Percentiles rank a stretch among this genome's conserved stretches.
Conservation (phyloP, 2,797 vertebrate species). For the Pseudochirops corinnae region DNA sequence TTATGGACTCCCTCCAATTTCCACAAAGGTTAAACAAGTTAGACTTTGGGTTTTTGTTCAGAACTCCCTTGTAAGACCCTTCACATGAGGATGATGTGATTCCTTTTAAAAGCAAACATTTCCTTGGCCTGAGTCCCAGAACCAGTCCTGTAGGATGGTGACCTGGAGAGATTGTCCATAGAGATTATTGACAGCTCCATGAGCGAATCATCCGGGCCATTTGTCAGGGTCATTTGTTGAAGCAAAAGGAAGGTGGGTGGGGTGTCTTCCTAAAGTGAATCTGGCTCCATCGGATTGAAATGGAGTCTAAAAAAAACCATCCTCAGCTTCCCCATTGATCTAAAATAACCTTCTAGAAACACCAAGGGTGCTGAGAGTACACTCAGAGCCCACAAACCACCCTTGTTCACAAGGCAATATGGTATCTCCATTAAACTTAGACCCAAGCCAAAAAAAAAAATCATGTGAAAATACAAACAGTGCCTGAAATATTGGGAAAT, state of each 20-base stretch:
- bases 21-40: not conserved
- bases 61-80: conserved; percentile 35
- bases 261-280: not conserved
- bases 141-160: not conserved
- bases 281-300: not conserved
- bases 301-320: not conserved
- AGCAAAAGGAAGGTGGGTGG: conserved; percentile 2
- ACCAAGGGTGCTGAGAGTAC: conserved; percentile 26
- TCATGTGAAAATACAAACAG: not conserved
- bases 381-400: not conserved
- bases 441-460: conserved; percentile 31
- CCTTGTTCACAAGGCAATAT: conserved; percentile 25
- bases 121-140: not conserved
- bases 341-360: conserved; percentile 62
- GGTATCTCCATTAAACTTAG: conserved; percentile 28
- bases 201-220: not conserved
- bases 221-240: conserved; percentile 20
- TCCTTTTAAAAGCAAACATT: conserved; percentile 2
- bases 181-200: conserved; percentile 37
- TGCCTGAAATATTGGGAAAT: not conserved
- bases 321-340: conserved; percentile 15
- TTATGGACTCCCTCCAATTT: conserved; percentile 3
- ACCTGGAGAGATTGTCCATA: conserved; percentile 41
- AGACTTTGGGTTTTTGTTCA: conserved; percentile 49
- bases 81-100: conserved; percentile 1